Evolutionary conservation across 2,113 vertebrate species (phyloP).

Genomic region (Tamias sibiricus): DNA sequence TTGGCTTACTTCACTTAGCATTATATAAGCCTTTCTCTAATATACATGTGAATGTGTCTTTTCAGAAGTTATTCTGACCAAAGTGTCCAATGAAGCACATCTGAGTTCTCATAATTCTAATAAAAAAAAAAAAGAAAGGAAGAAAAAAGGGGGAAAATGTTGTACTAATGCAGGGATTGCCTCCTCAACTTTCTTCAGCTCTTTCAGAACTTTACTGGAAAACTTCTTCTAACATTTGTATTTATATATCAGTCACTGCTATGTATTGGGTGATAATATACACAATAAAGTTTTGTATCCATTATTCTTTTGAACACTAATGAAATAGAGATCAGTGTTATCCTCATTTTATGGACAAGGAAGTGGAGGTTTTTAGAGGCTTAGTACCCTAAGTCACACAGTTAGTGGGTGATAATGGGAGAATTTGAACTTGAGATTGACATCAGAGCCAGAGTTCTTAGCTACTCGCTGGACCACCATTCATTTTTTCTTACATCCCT

Average conservation of each 20-base stretch:
- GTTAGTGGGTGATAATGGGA: neutral
- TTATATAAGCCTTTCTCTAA: neutral
- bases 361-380: neutral
- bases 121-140: neutral
- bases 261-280: neutral
- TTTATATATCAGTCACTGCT: neutral
- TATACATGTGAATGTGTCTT: neutral
- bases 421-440: neutral
- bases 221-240: neutral
- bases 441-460: neutral
- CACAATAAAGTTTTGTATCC: neutral
- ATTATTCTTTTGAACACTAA: neutral
- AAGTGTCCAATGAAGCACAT: neutral
- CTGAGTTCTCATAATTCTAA: neutral
- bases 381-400: neutral
- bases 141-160: neutral
- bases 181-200: neutral
- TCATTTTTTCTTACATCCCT: neutral
- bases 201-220: constrained; percentile 4
- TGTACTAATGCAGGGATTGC: neutral
- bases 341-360: neutral
- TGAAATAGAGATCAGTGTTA: neutral
- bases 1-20: too few relatives aligned
- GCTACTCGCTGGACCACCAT: neutral
- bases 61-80: neutral